A percentile compares a stretch with the other conserved stretches of the same genome.
Evolutionary conservation across 2,888 invertebrate genomes (phyloP).

Genomic region (Ichneumoninae sp.): DNA sequence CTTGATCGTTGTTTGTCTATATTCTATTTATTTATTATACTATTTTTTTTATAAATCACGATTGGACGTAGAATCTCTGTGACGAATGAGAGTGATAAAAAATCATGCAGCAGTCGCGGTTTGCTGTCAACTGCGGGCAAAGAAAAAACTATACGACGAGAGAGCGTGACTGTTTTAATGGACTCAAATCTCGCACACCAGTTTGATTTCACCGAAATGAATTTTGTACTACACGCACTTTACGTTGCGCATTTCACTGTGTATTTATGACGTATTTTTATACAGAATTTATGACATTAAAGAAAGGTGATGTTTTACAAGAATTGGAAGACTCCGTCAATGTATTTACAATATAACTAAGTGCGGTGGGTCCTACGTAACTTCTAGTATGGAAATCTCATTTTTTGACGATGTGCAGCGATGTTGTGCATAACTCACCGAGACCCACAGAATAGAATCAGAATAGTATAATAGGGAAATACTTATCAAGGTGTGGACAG

Average conservation of each 20-base stretch:
- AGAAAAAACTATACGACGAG: not conserved
- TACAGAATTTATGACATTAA: conserved; percentile 35
- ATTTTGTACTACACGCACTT: conserved; percentile 7
- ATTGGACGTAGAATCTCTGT: not conserved
- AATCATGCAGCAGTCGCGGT: not conserved
- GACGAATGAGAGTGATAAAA: not conserved
- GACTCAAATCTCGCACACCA: conserved; percentile 1
- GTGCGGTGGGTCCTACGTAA: not conserved
- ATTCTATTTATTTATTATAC: not conserved
- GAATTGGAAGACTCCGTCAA: not conserved
- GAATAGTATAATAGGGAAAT: too few species aligned
- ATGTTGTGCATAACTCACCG: too few species aligned
- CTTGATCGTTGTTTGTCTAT: not conserved
- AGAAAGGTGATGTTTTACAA: conserved; percentile 23
- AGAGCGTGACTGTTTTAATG: not conserved
- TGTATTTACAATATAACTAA: not conserved
- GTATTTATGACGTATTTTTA: conserved; percentile 38
- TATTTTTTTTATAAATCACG: not conserved
- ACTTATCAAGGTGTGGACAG: too few species aligned
- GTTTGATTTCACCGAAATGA: conserved; percentile 7
- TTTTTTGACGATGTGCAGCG: too few species aligned
- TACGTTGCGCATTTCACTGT: not conserved
- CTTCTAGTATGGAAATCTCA: too few species aligned
- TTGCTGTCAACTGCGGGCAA: not conserved
- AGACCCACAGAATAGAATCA: too few species aligned